phyloP scores from a whole-genome alignment of 1,140 invertebrate genomes.

The Microplitis mediator region DNA sequence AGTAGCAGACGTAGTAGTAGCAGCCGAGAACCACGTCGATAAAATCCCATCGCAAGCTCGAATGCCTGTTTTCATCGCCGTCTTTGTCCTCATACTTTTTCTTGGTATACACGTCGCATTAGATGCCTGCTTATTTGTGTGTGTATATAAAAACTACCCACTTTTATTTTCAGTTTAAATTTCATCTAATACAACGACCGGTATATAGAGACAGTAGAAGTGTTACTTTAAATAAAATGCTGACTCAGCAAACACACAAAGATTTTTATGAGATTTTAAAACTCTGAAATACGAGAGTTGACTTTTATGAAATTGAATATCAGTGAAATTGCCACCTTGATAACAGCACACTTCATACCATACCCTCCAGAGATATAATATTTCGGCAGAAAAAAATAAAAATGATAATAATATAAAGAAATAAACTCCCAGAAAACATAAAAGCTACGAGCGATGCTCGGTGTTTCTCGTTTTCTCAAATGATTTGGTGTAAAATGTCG shows the following conservation, averaged over 20 bases:
- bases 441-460: neutral
- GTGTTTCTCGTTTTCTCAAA: neutral
- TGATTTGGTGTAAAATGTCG: conserved; percentile 6
- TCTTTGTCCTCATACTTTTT: neutral
- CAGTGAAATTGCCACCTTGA: neutral
- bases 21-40: conserved; percentile 12
- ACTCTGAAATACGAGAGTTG: neutral
- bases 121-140: neutral
- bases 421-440: no score
- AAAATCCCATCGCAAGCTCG: conserved; percentile 11
- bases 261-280: neutral
- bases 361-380: neutral
- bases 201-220: neutral
- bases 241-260: neutral
- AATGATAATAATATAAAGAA: neutral
- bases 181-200: neutral
- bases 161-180: neutral
- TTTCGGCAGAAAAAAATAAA: neutral
- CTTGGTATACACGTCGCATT: neutral
- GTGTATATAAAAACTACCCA: neutral
- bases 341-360: no score
- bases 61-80: neutral
- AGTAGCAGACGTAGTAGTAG: neutral
- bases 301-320: conserved; percentile 3
- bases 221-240: neutral